Evolutionary conservation across 2,888 invertebrate species (phyloP).

Genomic region (Tupiocoris notatus): DNA sequence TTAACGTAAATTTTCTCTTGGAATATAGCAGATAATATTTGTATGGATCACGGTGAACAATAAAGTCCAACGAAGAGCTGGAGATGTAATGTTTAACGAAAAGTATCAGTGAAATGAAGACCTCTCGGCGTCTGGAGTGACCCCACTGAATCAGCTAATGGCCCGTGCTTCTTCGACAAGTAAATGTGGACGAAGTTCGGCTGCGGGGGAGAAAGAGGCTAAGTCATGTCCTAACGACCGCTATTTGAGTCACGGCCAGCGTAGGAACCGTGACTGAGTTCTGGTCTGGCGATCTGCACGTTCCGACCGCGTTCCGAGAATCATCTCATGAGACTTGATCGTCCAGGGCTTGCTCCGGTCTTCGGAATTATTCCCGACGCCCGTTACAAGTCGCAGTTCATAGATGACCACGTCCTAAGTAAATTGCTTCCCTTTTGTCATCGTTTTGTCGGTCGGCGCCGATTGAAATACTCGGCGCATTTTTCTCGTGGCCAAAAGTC

Average conservation of each 20-base stretch:
- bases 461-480: too few relatives aligned
- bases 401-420: too few relatives aligned
- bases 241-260: not conserved
- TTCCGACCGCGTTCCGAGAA: not conserved
- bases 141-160: not conserved
- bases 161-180: not conserved
- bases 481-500: too few relatives aligned
- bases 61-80: too few relatives aligned
- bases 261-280: not conserved
- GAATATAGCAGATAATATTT: too few relatives aligned
- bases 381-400: not conserved
- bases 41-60: too few relatives aligned
- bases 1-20: too few relatives aligned
- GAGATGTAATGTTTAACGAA: too few relatives aligned
- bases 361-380: not conserved
- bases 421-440: too few relatives aligned
- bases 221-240: not conserved
- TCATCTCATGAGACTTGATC: not conserved
- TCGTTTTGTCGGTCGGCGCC: too few relatives aligned
- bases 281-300: not conserved
- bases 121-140: not conserved
- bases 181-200: not conserved
- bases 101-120: too few relatives aligned
- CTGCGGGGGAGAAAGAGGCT: not conserved
- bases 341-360: not conserved